Evolutionary conservation across 2,113 vertebrate species (phyloP), one percentile per base, ranked within the genome.

Genomic region (Sakesphorus luctuosus): DNA sequence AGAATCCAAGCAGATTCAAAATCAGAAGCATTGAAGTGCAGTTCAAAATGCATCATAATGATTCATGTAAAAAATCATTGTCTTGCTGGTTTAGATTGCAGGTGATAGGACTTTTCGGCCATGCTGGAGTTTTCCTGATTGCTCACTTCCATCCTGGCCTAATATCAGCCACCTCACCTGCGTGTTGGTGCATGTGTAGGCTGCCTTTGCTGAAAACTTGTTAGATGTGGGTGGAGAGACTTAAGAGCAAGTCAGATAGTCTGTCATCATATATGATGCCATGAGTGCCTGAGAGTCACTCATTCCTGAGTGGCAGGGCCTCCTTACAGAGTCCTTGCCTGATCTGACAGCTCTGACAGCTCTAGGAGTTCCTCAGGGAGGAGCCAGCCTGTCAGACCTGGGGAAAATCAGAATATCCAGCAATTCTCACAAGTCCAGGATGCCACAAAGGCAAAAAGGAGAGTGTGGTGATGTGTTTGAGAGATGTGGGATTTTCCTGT

Each of bases 281-380:
- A 66, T 6, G 17, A 75, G 53, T 43, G 67, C 50, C 66, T 91
- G 55, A 50, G 92, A 85, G 71, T 76, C 79, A 67, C 31, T 95
- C 46, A 77, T 26, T 83, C 13, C 56, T 52, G 76, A 78, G 49
- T 43, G 65, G 31, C 76, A 87, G 76, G 71, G 52, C 44, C 55
- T 63, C 72, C 68, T 71, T 50, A 71, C 20, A 55, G 56, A 71
- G 66, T 13, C 83, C 85, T 56, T 92, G 68, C 46, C 56, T 78
- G 13, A 61, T 46, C 47, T 84, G 90, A 84, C 84, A 92, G 49
- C 81, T 87, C 63, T 65, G 26, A 95, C 93, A 93, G 44, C 65
- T 90, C 83, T 6, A 25, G 92, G 61, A 75, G 35, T 2, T 28
- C 83, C 83, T 74, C 11, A 2, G 71, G 80, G 87, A 66, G 50